Conservation (phyloP, 2,888 invertebrate species). For the Empis stercorea region DNA sequence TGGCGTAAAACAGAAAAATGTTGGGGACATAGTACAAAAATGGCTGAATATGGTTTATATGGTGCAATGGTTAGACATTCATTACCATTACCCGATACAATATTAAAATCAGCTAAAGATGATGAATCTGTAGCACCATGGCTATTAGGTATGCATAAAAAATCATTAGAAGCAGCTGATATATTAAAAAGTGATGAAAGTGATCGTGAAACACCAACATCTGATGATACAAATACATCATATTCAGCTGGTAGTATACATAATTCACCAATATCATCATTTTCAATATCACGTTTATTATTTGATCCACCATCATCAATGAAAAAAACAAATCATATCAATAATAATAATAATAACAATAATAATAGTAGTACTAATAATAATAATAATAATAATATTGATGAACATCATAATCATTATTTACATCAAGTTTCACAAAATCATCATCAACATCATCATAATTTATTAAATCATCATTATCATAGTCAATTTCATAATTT, state of each 20-base stretch:
- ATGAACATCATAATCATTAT: background rate
- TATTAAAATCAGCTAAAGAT: constrained; percentile 93
- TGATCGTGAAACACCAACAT: constrained; percentile 49
- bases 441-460: background rate
- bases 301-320: constrained; percentile 25
- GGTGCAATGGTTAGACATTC: constrained; percentile 99
- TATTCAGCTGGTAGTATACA: constrained; percentile 36
- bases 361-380: background rate
- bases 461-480: background rate
- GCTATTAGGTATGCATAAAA: constrained; percentile 95
- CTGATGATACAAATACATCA: constrained; percentile 46
- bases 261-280: constrained; percentile 36
- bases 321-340: background rate
- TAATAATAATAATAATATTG: background rate
- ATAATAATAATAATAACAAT: background rate
- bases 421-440: background rate
- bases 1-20: constrained; percentile 99
- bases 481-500: background rate
- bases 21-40: constrained; percentile 98
- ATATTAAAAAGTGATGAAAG: constrained; percentile 74
- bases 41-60: constrained; percentile 99
- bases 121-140: constrained; percentile 96
- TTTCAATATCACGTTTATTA: constrained; percentile 32
- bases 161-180: constrained; percentile 93
- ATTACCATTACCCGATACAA: constrained; percentile 94